Evolutionary conservation across 2,888 invertebrate genomes (phyloP), one percentile per base, ranked within the genome.

Genomic region (Trachelus troglodyta): DNA sequence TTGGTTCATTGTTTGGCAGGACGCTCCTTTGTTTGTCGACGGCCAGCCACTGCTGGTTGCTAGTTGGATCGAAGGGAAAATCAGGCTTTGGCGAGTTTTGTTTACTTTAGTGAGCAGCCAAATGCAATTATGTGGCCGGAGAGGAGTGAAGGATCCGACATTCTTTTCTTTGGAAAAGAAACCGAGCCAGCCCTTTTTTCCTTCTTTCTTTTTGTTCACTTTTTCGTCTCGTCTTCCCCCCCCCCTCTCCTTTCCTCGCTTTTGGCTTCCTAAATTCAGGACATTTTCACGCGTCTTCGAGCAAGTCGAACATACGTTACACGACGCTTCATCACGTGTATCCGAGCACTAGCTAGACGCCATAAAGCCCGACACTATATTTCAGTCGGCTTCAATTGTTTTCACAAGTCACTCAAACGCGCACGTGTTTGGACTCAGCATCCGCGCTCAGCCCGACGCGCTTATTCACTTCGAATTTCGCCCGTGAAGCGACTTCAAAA

Each of bases 321-420:
- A 56, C 56, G 56, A 56, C 56, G 56, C 56, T 56, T 56, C 56
- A 9, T 23, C 56, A 56, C 56, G 56, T 56, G 56, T 23, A 56
- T 56, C 31, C 74, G 15, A 77, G 77, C 74, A 74, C 34, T 23
- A 56, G 56, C 56, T 77, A 77, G 74, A 77, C 77, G 69, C 56
- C 81, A 77, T 74, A 79, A 81, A 80, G 76, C 77, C 71, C 73
- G 12, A 35, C 40, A 73, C 76, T 37, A 40, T 76, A 76, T 76
- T 77, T 76, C 76, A 74, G 76, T 73, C 35, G 74, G 71, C 76
- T 76, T 73, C 82, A 80, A 83, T 83, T 83, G 83, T 83, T 83
- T 81, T 83, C 76, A 83, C 81, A 83, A 83, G 83, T 83, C 81
- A 80, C 79, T 81, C 81, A 77, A 56, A 56, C 56, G 56, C 56